Percentiles rank a stretch among this genome's conserved stretches.
Evolutionary conservation across 2,113 vertebrate species (phyloP).

Genomic region (Megaceryle torquata): DNA sequence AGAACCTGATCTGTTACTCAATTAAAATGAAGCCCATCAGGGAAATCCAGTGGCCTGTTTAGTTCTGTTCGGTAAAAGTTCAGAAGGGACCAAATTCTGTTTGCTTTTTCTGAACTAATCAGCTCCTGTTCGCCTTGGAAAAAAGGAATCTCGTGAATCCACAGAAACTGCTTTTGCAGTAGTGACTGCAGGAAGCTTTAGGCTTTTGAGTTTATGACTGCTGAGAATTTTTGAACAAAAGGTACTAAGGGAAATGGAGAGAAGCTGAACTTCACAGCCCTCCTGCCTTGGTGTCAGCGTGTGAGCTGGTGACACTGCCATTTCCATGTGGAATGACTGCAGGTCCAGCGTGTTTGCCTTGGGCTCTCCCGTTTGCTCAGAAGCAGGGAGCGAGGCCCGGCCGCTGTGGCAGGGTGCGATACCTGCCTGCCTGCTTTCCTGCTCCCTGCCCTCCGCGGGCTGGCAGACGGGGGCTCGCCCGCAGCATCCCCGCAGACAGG

Average conservation of each 20-base stretch:
- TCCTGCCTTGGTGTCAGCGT: neutral
- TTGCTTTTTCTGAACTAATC: neutral
- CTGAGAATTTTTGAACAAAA: neutral
- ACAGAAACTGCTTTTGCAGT: neutral
- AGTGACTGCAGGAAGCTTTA: neutral
- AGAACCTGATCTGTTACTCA: neutral
- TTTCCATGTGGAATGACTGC: neutral
- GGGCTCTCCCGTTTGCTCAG: neutral
- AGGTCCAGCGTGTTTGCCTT: neutral
- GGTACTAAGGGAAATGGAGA: neutral
- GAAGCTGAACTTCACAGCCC: fast-evolving
- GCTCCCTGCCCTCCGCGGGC: neutral
- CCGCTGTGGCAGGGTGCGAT: neutral
- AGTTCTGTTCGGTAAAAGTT: neutral
- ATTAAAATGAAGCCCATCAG: neutral
- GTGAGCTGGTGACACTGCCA: neutral
- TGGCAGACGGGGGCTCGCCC: neutral
- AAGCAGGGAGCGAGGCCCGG: neutral
- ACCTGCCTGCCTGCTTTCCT: neutral
- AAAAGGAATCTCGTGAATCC: neutral
- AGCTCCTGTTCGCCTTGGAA: neutral
- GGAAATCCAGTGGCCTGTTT: neutral
- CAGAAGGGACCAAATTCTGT: neutral
- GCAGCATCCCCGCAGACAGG: neutral
- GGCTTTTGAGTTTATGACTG: neutral